Base-by-base conservation (phyloP, 2,113 vertebrate genomes). In the Andinoacara biseriatus region DNA sequence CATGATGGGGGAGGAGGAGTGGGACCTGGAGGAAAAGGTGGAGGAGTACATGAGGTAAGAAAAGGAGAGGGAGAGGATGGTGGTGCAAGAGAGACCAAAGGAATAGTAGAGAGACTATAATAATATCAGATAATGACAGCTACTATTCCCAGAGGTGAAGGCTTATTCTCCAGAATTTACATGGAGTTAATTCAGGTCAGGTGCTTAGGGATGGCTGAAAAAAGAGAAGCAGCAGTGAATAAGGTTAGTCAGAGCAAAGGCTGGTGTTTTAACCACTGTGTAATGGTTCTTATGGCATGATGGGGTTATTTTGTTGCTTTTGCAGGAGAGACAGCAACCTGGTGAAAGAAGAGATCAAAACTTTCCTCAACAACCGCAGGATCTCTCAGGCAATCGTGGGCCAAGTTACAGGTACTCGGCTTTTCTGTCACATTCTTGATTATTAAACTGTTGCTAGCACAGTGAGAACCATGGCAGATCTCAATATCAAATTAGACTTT, bases 351-450 rank as follows among this genome's bases (percentile, higher is more conserved):
- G 96, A 96, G 87, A 96, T 96, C 91, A 96, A 96, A 88, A 93
- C 94, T 3, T 96, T 96, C 88, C 95, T 96, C 46, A 96, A 96
- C 94, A 96, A 96, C 60, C 93, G 96, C 78, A 94, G 96, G 91
- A 96, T 96, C 90, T 96, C 96, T 74, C 96, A 96, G 92, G 96
- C 96, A 5, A 96, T 96, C 58, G 96, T 96, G 1, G 96, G 96
- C 63, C 96, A 96, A 90, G 96, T 96, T 18, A 96, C 96, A 95
- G 96, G 96, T 96, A 94, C 63, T 20, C 10, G 43, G 20, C 43
- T 46, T n/a, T 63, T 33, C 43, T 61, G 40, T 13, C 14, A 31
- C 46, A 33, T 54, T 13, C 26, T 26, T 4, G 26, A 72, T 72
- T 24, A 31, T 52, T 20, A 72, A 52, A n/a, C 65, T 72, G 65